Conservation (phyloP, 2,888 invertebrate genomes). For the Agrilus biguttatus region DNA sequence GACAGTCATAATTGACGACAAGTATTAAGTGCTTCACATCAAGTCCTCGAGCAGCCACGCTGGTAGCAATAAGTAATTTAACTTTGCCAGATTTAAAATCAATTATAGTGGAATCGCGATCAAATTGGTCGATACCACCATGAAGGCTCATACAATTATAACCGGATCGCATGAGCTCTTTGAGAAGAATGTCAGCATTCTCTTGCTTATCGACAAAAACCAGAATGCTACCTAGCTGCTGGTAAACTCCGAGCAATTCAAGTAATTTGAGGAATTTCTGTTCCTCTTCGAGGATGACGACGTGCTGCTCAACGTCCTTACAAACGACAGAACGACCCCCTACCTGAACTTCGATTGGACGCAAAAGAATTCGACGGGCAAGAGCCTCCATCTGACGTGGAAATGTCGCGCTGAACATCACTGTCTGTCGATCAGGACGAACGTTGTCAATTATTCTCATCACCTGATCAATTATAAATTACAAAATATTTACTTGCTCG, state of each 20-base stretch:
- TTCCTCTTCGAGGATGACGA: constrained; percentile 86
- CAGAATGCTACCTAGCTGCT: constrained; percentile 83
- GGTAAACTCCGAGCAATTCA: constrained; percentile 91
- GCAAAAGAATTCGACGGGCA: constrained; percentile 80
- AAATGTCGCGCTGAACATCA: constrained; percentile 98
- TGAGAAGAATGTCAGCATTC: constrained; percentile 82
- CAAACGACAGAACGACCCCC: constrained; percentile 95
- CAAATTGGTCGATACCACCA: constrained; percentile 98
- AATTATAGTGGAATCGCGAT: constrained; percentile 91
- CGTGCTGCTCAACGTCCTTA: constrained; percentile 93
- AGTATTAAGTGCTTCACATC: constrained; percentile 96
- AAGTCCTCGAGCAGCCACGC: constrained; percentile 95
- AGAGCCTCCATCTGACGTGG: constrained; percentile 98
- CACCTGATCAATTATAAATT: constrained; percentile 38
- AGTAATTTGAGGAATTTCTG: constrained; percentile 94
- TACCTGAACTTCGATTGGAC: constrained; percentile 95
- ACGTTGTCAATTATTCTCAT: constrained; percentile 97
- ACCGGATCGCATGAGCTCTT: constrained; percentile 90
- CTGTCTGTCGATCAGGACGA: constrained; percentile 92
- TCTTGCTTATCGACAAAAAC: constrained; percentile 99
- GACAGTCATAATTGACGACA: constrained; percentile 98
- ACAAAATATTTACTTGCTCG: not conserved
- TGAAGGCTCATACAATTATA: constrained; percentile 96
- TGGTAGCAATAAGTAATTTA: constrained; percentile 88
- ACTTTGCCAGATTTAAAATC: constrained; percentile 83